These are phyloP conservation scores for Anguilla japonica DNA, from an alignment of 2,113 vertebrate species.

Conservation along the genomic window DNA sequence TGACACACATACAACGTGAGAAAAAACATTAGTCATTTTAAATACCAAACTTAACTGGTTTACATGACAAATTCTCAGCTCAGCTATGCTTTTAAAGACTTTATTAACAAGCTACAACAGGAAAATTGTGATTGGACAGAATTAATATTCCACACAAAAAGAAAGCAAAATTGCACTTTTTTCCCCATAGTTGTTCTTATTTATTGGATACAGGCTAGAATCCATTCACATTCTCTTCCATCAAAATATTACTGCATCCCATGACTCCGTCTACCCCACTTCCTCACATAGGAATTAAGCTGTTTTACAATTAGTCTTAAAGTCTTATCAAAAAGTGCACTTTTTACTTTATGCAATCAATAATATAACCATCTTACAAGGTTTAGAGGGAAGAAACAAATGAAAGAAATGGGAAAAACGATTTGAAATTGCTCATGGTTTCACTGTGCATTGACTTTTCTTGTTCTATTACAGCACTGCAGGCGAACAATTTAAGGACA, in stretches of 20 bases:
- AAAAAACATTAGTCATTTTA: not conserved
- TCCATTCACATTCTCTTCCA: constrained; percentile 4
- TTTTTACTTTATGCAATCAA: constrained; percentile 38
- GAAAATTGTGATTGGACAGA: not conserved
- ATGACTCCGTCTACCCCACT: not conserved
- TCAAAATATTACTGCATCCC: not conserved
- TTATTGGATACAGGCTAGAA: constrained; percentile 3
- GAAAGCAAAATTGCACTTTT: not conserved
- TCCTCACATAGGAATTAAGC: not conserved
- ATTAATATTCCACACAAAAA: not conserved
- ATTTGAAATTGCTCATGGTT: not conserved
- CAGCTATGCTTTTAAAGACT: not conserved
- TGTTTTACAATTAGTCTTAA: constrained; percentile 38
- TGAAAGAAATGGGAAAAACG: not conserved
- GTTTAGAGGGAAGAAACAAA: not conserved
- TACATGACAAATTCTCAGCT: not conserved
- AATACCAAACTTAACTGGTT: too few relatives aligned
- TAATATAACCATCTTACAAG: constrained; percentile 23
- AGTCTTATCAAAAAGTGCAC: constrained; percentile 49
- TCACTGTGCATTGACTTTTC: not conserved
- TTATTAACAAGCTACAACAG: not conserved
- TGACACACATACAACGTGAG: too few relatives aligned
- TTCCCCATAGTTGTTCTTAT: constrained; percentile 4
- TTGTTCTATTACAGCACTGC: not conserved
- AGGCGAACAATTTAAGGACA: not conserved